These are phyloP conservation scores for Anaspis maculata DNA, from an alignment of 2,888 invertebrate species.

Conservation along the genomic window DNA sequence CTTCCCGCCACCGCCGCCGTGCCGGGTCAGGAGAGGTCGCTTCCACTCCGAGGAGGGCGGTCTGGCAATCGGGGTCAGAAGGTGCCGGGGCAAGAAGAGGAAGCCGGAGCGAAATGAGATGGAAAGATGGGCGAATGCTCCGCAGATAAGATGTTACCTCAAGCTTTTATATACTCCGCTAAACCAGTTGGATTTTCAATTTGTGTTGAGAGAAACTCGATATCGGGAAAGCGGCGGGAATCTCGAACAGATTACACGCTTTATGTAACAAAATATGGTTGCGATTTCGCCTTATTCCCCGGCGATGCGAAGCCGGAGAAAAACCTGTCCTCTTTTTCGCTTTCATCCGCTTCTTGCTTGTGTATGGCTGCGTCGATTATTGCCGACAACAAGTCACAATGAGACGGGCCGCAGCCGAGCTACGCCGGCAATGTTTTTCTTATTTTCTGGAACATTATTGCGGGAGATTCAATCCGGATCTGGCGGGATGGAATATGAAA, in stretches of 20 bases:
- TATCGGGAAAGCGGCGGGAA: conserved; percentile 22
- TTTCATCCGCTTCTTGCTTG: too few species aligned
- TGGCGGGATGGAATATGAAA: too few species aligned
- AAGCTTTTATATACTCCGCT: conserved; percentile 29
- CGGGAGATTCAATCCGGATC: too few species aligned
- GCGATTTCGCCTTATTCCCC: conserved; percentile 1
- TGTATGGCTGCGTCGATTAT: too few species aligned
- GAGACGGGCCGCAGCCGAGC: too few species aligned
- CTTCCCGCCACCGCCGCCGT: too few species aligned
- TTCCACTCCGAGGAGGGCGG: conserved; percentile 24
- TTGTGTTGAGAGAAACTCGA: conserved; percentile 29
- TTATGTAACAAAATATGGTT: conserved; percentile 20
- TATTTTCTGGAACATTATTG: too few species aligned
- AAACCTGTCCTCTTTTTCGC: too few species aligned
- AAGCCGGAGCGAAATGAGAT: conserved; percentile 26
- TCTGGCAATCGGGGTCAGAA: conserved; percentile 23
- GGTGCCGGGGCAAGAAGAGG: conserved; percentile 23
- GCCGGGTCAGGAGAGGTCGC: conserved; percentile 12
- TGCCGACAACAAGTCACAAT: too few species aligned
- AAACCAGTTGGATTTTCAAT: conserved; percentile 32
- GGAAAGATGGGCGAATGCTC: conserved; percentile 29
- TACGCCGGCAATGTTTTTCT: too few species aligned
- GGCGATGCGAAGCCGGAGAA: too few species aligned
- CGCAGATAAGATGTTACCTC: conserved; percentile 30
- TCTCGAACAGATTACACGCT: conserved; percentile 25